These are phyloP conservation scores for Phrynocephalus forsythii DNA, from an alignment of 2,797 vertebrate genomes.

Conservation along the genomic window DNA sequence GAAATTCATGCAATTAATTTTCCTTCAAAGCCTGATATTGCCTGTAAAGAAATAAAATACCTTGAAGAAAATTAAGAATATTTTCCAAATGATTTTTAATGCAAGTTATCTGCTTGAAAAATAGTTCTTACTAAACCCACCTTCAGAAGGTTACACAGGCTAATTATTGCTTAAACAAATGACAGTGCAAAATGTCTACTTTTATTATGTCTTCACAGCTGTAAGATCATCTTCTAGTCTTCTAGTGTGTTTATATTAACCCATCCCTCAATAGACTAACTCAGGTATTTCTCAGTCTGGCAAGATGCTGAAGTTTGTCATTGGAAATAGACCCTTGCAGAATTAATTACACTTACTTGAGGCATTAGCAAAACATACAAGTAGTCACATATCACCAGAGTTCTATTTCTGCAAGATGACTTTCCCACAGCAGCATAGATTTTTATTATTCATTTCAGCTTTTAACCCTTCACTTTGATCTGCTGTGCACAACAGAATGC, in stretches of 20 bases:
- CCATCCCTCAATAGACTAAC: constrained; percentile 21
- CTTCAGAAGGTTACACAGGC: background rate
- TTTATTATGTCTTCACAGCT: constrained; percentile 21
- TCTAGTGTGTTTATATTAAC: background rate
- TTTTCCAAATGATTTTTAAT: constrained; percentile 20
- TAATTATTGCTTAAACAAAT: constrained; percentile 38
- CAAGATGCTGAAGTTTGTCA: constrained; percentile 17
- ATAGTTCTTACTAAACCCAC: constrained; percentile 29
- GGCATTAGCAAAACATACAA: background rate
- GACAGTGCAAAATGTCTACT: constrained; percentile 46
- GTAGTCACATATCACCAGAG: background rate
- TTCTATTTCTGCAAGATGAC: constrained; percentile 42
- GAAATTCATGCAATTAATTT: constrained; percentile 20
- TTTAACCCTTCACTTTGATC: constrained; percentile 33
- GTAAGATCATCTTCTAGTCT: constrained; percentile 45
- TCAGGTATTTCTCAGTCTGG: constrained; percentile 11
- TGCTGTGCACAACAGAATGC: background rate
- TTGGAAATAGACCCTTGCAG: constrained; percentile 45
- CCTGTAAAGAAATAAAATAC: background rate
- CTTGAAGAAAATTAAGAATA: constrained; percentile 40
- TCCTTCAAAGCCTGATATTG: constrained; percentile 30
- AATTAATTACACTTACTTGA: background rate
- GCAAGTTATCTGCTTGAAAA: constrained; percentile 31
- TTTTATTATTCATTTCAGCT: constrained; percentile 40
- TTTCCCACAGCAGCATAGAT: constrained; percentile 12